Evolutionary conservation across 2,797 vertebrate species (phyloP).

Genomic region (Myoxocephalus aenaeus): DNA sequence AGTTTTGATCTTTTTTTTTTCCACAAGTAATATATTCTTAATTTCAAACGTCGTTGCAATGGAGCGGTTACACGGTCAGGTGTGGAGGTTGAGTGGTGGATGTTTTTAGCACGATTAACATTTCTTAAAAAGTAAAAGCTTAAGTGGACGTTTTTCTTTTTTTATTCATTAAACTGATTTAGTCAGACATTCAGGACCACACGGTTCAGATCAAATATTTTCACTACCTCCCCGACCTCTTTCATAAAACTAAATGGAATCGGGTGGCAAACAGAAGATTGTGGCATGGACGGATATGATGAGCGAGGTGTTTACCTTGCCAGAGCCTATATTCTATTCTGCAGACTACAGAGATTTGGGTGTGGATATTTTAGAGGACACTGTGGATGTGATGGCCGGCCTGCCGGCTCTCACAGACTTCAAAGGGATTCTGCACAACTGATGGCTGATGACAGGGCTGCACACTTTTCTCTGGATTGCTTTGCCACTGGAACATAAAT

Average conservation of each 20-base stretch:
- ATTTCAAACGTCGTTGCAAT: background rate
- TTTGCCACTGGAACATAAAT: slow-evolving; percentile 41
- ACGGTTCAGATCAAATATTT: background rate
- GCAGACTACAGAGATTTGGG: slow-evolving; percentile 42
- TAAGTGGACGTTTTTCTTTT: background rate
- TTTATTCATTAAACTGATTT: background rate
- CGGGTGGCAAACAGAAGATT: background rate
- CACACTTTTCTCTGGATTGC: slow-evolving; percentile 37
- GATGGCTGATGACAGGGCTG: slow-evolving; percentile 41
- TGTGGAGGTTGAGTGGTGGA: background rate
- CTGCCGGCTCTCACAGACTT: slow-evolving; percentile 51
- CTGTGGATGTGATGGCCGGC: slow-evolving; percentile 32
- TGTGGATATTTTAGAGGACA: slow-evolving; percentile 52
- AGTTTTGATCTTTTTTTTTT: too few species aligned
- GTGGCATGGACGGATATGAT: slow-evolving; percentile 45
- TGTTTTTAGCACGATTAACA: background rate
- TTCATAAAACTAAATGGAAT: slow-evolving; percentile 10
- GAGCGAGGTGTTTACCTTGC: slow-evolving; percentile 35
- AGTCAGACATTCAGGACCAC: background rate
- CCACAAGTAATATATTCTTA: background rate
- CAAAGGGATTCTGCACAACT: slow-evolving; percentile 49
- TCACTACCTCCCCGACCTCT: background rate
- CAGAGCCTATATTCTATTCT: slow-evolving; percentile 44
- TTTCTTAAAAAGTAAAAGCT: background rate
- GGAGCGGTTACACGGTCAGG: background rate